These are phyloP conservation scores for Netelia fuscicornis DNA, from an alignment of 2,888 invertebrate genomes.

Conservation along the genomic window DNA sequence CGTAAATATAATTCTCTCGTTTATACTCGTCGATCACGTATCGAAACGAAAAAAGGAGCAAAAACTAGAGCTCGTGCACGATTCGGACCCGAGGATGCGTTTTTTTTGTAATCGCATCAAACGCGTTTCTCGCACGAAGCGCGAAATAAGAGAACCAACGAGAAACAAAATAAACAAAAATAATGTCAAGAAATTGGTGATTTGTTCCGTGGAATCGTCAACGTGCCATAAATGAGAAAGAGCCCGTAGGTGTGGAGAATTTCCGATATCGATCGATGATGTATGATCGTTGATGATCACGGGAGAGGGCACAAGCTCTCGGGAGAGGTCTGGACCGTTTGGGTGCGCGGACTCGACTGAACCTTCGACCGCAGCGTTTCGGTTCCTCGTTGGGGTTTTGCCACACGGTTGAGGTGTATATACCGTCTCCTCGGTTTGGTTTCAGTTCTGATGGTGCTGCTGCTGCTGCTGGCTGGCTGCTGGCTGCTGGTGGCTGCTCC, in stretches of 20 bases:
- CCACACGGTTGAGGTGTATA: slow-evolving; percentile 70
- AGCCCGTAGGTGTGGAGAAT: background rate
- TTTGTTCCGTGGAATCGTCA: slow-evolving; percentile 5
- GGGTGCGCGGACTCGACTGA: slow-evolving; percentile 85
- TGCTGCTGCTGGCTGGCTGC: slow-evolving; percentile 71
- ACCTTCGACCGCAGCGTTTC: slow-evolving; percentile 76
- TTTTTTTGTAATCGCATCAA: background rate
- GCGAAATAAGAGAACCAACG: background rate
- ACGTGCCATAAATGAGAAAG: slow-evolving; percentile 16
- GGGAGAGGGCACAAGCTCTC: slow-evolving; percentile 59
- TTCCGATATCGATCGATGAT: slow-evolving; percentile 10
- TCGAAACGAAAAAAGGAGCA: background rate
- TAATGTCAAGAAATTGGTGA: background rate
- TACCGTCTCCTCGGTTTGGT: slow-evolving; percentile 60
- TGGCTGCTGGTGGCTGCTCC: slow-evolving; percentile 76
- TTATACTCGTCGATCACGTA: background rate
- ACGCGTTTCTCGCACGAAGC: background rate
- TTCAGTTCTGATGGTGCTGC: slow-evolving; percentile 68
- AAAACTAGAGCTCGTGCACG: background rate
- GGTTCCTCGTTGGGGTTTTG: slow-evolving; percentile 72
- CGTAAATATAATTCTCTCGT: background rate
- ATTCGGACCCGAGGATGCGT: background rate
- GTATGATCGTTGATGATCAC: slow-evolving; percentile 43
- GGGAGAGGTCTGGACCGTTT: slow-evolving; percentile 84
- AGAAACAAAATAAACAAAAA: background rate